phyloP scores from a whole-genome alignment of 2,888 invertebrate genomes.

The Drosophila mimica region DNA sequence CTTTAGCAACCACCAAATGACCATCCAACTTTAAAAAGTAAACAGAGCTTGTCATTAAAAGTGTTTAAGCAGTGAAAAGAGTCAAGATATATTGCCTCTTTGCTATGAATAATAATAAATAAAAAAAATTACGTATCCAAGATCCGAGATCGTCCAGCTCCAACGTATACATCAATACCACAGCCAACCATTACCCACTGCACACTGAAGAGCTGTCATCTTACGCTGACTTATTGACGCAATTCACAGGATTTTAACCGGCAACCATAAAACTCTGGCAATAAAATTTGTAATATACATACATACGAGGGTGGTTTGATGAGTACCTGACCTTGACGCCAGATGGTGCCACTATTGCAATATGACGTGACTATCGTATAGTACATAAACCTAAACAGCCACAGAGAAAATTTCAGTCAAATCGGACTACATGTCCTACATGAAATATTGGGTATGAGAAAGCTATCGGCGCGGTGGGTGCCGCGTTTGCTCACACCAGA shows the following conservation, averaged over 20 bases:
- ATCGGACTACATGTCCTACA: too few relatives aligned
- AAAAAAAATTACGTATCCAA: background rate
- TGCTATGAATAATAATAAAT: background rate
- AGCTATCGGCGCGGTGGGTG: too few relatives aligned
- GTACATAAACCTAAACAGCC: too few relatives aligned
- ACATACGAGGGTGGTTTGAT: too few relatives aligned
- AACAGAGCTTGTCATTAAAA: slow-evolving; percentile 3
- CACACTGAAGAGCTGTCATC: background rate
- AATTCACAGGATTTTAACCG: background rate
- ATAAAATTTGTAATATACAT: background rate
- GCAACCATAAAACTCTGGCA: background rate
- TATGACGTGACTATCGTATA: too few relatives aligned
- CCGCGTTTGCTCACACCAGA: too few relatives aligned
- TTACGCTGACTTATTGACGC: slow-evolving; percentile 4
- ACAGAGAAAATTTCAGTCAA: too few relatives aligned
- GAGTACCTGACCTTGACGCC: too few relatives aligned
- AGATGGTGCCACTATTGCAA: too few relatives aligned
- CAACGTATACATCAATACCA: background rate
- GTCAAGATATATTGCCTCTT: slow-evolving; percentile 3
- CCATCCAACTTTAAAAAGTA: background rate
- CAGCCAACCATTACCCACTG: background rate
- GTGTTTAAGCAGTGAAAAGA: background rate
- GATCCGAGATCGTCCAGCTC: background rate
- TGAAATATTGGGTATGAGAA: too few relatives aligned
- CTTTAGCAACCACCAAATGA: background rate